Evolutionary conservation across 1,140 invertebrate species (phyloP), one percentile per base, ranked within the genome.

Genomic region (Meteorus sp.): DNA sequence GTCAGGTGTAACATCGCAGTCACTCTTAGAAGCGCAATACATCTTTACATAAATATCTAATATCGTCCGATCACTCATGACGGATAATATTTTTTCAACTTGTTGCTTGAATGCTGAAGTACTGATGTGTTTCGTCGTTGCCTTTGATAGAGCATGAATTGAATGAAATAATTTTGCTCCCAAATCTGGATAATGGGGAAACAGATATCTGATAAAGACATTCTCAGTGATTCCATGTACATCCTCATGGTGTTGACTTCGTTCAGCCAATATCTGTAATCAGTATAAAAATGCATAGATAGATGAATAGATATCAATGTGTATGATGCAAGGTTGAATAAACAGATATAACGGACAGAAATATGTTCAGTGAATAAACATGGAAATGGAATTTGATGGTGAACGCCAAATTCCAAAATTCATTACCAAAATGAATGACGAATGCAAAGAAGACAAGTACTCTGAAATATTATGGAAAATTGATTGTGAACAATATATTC

Each of bases 171-270:
- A 77, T 61, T 85, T 85, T 23, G 84, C 80, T 13, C 86, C 88
- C 56, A 92, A 79, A 60, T 90, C 85, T 2, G 85, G 82, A 76
- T 91, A 89, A 72, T 85, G 84, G n/a, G 89, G 88, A 77, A 92
- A 91, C 60, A 92, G 76, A 76, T 89, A 89, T 62, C 83, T 83
- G 84, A 89, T 79, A 50, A 82, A 82, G 60, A 79, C 66, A 8
- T 52, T 37, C 11, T 52, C 25, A 2, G 56, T 52, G 9, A 59
- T 43, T 11, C 48, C 56, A 29, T 59, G 37, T 11, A 15, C 15
- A 13, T 45, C 37, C 2, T 59, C 48, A 20, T 58, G 45, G 22
- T 51, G 47, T 1, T 58, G 33, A 43, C 33, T 58, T 23, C 47
- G 17, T 19, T 58, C 56, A 5, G 56, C 23, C 37, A 58, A 58